Percentiles rank a stretch among this genome's conserved stretches.
Conservation (phyloP, 2,797 vertebrate species). For the Typhlichthys subterraneus region DNA sequence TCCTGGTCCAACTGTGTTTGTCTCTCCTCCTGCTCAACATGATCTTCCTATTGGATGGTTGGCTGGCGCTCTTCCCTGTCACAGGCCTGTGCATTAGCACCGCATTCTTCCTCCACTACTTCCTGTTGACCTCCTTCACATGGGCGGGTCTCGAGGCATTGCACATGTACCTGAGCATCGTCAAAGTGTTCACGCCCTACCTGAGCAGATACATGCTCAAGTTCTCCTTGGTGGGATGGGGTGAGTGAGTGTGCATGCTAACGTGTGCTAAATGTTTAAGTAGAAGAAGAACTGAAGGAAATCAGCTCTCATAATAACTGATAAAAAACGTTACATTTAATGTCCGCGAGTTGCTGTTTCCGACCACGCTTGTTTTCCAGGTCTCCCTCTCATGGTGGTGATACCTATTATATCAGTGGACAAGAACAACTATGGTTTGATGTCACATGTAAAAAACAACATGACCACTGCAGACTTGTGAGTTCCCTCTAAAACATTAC, state of each 20-base stretch:
- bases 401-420: constrained; percentile 83
- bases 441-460: constrained; percentile 79
- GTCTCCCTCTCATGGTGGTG: constrained; percentile 86
- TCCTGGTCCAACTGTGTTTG: constrained; percentile 90
- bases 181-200: constrained; percentile 94
- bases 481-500: constrained; percentile 60
- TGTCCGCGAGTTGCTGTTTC: not conserved
- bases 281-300: no score
- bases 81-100: constrained; percentile 85
- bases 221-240: constrained; percentile 91
- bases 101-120: constrained; percentile 94
- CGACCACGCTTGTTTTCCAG: constrained; percentile 61
- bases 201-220: constrained; percentile 93
- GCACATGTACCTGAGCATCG: constrained; percentile 95
- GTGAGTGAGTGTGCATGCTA: constrained; percentile 71
- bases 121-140: constrained; percentile 92
- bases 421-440: constrained; percentile 86
- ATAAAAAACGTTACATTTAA: no score
- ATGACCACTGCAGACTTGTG: constrained; percentile 87
- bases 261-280: no score
- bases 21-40: constrained; percentile 90
- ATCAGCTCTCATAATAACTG: no score
- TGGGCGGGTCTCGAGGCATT: constrained; percentile 97
- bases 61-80: constrained; percentile 82
- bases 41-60: constrained; percentile 88